Base-by-base conservation (phyloP, 2,888 invertebrate genomes). In the Hypsopygia costalis region DNA sequence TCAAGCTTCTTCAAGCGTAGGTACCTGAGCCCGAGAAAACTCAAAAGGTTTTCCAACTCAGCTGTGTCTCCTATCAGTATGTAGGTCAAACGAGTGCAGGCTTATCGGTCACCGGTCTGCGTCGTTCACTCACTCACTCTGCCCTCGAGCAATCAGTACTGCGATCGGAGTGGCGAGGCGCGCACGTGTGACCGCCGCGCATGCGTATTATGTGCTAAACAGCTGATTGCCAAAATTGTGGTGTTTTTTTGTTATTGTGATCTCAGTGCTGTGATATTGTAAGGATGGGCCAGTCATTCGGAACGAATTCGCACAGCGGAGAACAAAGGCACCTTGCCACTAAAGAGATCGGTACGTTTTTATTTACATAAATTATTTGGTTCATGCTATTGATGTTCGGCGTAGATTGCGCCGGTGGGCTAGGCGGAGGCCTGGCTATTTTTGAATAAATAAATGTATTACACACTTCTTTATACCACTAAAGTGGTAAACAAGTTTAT, bases 251-350 rank as follows among this genome's bases (percentile, higher is more conserved):
- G 2, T 25, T 45, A 48, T 61, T 64, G 68, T 70, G 70, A 65
- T 67, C 61, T 68, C 60, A 62, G 73, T 74, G 71, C 62, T 69
- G 75, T 75, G 78, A 69, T 67, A 65, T 49, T 31, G 16, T 16
- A 39, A 35, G 63, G 53, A 89, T 89, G 89, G 89, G 89, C 46
- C 89, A 89, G 54, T 75, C 86, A 31, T 89, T 89, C 55, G 89
- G 89, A 41, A 88, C 83, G 16, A 82, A 78, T 49, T 85, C 88
- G 25, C 86, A 89, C 63, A 76, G 74, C 51, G 79, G 81, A 31
- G 85, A 86, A 46, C 61, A 68, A 40, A 68, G 89, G 53, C 82
- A 85, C 47, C 80, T 76, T 52, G 69, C 72, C 50, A 85, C 86
- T 56, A 89, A 89, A 67, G 87, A 88, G 59, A 81, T 80, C 55